Conservation (phyloP, 53 echinoderm and acorn worm species). For the Paracentrotus lividus region DNA sequence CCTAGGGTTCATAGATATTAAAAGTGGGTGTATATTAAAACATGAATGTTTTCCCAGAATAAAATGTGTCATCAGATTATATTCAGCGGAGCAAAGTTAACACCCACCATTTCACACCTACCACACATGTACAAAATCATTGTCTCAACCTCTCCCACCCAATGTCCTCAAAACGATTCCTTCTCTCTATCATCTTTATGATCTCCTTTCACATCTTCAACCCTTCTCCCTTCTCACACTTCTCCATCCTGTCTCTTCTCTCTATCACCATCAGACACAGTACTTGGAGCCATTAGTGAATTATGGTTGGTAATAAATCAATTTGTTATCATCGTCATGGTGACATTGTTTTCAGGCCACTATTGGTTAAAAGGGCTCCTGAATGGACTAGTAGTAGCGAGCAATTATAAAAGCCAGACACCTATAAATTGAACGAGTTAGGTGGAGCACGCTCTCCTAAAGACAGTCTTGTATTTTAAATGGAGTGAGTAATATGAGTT, state of each 20-base stretch:
- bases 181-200: neutral
- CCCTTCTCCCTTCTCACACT: neutral
- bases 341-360: conserved; percentile 59
- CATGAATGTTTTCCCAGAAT: too few species aligned
- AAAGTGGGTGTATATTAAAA: too few species aligned
- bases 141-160: neutral
- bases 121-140: too few species aligned
- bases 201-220: neutral
- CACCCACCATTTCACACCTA: too few species aligned
- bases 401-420: conserved; percentile 25
- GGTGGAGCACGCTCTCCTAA: neutral
- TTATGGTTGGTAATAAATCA: conserved; percentile 44
- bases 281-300: conserved; percentile 50
- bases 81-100: too few species aligned
- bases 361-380: neutral
- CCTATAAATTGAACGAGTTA: conserved; percentile 7
- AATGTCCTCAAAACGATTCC: too few species aligned
- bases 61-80: too few species aligned
- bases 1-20: too few species aligned
- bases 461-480: conserved; percentile 1
- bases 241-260: neutral
- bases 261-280: neutral
- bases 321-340: conserved; percentile 55
- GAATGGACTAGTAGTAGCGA: neutral
- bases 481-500: neutral